phyloP scores from a whole-genome alignment of 2,113 vertebrate genomes.

The Eurystomus gularis region DNA sequence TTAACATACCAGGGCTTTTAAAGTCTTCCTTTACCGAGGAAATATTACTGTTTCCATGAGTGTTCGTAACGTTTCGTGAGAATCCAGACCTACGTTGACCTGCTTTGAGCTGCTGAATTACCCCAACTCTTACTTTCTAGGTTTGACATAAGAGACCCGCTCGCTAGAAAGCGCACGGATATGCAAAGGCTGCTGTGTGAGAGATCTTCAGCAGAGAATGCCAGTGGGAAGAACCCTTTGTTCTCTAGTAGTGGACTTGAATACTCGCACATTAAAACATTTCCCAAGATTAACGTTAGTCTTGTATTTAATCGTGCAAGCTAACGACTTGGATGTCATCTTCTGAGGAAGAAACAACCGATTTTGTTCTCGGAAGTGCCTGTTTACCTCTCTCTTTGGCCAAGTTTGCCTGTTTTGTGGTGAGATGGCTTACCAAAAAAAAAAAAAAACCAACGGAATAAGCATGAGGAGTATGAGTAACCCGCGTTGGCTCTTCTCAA shows the following conservation, averaged over 20 bases:
- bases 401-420: not conserved
- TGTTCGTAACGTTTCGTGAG: not conserved
- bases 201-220: not conserved
- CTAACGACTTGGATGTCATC: not conserved
- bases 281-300: not conserved
- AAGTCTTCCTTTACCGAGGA: not conserved
- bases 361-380: not conserved
- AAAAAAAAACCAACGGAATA: not conserved
- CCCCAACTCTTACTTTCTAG: constrained; percentile 31
- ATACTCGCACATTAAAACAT: not conserved
- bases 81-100: not conserved
- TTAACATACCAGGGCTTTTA: not conserved
- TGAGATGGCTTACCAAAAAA: not conserved
- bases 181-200: constrained; percentile 7
- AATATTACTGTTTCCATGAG: not conserved
- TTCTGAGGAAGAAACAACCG: not conserved
- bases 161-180: not conserved
- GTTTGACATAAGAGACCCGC: constrained; percentile 13
- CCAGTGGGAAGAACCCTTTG: not conserved
- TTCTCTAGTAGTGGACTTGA: not conserved
- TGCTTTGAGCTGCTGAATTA: not conserved
- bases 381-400: not conserved
- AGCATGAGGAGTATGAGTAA: not conserved
- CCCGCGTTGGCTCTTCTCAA: not conserved
- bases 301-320: not conserved